Evolutionary conservation across 2,797 vertebrate genomes (phyloP), one percentile per base, ranked within the genome.

Genomic region (Cyprinodon diabolis): DNA sequence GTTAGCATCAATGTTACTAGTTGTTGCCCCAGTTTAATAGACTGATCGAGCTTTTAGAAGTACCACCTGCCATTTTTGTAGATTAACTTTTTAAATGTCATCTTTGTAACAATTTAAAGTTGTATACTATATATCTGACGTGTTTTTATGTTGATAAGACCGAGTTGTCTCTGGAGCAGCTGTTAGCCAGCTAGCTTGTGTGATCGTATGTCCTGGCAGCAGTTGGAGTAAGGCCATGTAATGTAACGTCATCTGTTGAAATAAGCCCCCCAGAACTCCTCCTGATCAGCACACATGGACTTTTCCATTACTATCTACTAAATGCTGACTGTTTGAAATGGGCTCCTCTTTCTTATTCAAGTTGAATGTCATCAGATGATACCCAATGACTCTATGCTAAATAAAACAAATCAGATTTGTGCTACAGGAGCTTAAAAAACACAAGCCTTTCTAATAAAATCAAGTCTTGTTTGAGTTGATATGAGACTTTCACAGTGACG

Each of bases 191-290:
- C 81, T 86, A 78, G 77, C 81, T 7, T 78, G 83, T 76, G 72
- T 77, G 86, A 68, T 75, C 67, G 19, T 85, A 68, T 85, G 82
- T 82, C 74, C 80, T 76, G 65, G 66, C 55, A 81, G 79, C 87
- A 86, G 66, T 78, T 84, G 85, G 80, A 89, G 83, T 86, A 82
- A 91, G 91, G 91, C 90, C 92, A 87, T 89, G 80, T 83, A 86
- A 69, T 85, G 85, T 78, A 89, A 85, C 91, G 91, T 90, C 90
- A 91, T 89, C 89, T 90, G 89, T 87, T 80, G 83, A 90, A 87
- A 89, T 85, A 88, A 86, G 74, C 85, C 89, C 85, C 85, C 77
- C 74, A 78, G 69, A 78, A 60, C 79, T 77, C 67, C 79, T 80
- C 71, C 74, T 80, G 82, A 60, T 73, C n/a, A 71, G 66, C 79